A percentile compares a stretch with the other conserved stretches of the same genome.
phyloP scores from a whole-genome alignment of 2,797 vertebrate species.

The Apogon hyalosoma region DNA sequence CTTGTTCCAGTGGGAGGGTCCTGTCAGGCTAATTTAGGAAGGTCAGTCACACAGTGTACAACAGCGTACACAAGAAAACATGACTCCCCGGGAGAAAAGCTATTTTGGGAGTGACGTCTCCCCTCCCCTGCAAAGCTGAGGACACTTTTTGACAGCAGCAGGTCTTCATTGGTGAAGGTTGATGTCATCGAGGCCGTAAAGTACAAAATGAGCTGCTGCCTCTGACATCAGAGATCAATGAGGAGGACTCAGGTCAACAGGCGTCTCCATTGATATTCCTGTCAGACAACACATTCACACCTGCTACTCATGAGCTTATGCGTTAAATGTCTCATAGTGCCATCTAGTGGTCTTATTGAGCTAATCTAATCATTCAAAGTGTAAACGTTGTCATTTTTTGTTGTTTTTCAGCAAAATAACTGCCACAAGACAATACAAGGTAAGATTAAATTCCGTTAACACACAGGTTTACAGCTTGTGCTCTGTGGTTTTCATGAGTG shows the following conservation, averaged over 20 bases:
- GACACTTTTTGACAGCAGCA: conserved; percentile 35
- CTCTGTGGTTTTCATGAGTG: background rate
- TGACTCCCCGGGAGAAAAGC: conserved; percentile 60
- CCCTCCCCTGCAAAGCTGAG: conserved; percentile 2
- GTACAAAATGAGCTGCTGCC: conserved; percentile 40
- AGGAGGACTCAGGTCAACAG: conserved; percentile 36
- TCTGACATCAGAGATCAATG: conserved; percentile 63
- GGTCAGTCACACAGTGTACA: conserved; percentile 65
- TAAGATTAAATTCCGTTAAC: conserved; percentile 26
- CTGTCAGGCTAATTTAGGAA: conserved; percentile 76
- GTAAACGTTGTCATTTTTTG: background rate
- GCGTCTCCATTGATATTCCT: conserved; percentile 40
- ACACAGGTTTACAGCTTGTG: background rate
- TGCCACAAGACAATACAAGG: conserved; percentile 50
- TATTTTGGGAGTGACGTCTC: conserved; percentile 63
- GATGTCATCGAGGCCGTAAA: conserved; percentile 41
- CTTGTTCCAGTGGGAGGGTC: conserved; percentile 50
- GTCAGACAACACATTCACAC: conserved; percentile 23
- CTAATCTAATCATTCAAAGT: background rate
- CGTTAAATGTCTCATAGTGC: conserved; percentile 46
- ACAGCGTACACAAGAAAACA: conserved; percentile 66
- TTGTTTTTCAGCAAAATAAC: conserved; percentile 67
- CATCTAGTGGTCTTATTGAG: conserved; percentile 50
- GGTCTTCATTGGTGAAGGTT: conserved; percentile 33
- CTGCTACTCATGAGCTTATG: conserved; percentile 5